Base-by-base conservation (phyloP, 2,888 invertebrate species). In the Marronus borbonicus region DNA sequence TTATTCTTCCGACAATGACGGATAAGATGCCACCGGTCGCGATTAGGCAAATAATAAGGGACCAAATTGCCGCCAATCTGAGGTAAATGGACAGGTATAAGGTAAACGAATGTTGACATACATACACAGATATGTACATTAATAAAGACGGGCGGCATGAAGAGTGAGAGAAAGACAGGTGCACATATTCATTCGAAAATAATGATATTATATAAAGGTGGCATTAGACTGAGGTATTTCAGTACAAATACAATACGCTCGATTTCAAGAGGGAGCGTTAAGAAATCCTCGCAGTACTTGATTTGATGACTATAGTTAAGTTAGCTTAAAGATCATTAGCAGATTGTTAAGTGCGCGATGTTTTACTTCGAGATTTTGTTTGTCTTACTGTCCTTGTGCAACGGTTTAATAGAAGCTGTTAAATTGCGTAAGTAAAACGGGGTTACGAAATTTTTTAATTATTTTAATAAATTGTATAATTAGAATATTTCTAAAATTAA, bases 181-280 rank as follows among this genome's bases (percentile, higher is more conserved):
- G 31, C 44, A 49, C 20, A 39, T 66, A 39, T 66, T 20, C 65
- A 66, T 44, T 66, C 17, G 62, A 62, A 31, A 66, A 28, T 66
- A 66, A 44, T 66, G 44, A 39, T 66, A 39, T 39, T 66, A 66
- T 66, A 66, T 66, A 66, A 66, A 44, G 65, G 39, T 44, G 5
- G 44, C 20, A 44, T 44, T 66, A 66, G 65, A 3, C 65, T 10
- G 39, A 66, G 31, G n/a, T n/a, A 44, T 20, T 66, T 66, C 65
- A 66, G 65, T 66, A 7, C 20, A 36, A 62, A 66, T 44, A 44
- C 20, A 36, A 36, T 39, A 39, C 20, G 20, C 7, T 20, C 44
- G 39, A 66, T 39, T 17, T 20, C 2, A 17, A 20, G 65, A 66
- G 17, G 44, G 39, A 66, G 44, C 8, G 17, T 44, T 66, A 44